Base-by-base conservation (phyloP, 2,797 vertebrate genomes). In the Acipenser ruthenus region DNA sequence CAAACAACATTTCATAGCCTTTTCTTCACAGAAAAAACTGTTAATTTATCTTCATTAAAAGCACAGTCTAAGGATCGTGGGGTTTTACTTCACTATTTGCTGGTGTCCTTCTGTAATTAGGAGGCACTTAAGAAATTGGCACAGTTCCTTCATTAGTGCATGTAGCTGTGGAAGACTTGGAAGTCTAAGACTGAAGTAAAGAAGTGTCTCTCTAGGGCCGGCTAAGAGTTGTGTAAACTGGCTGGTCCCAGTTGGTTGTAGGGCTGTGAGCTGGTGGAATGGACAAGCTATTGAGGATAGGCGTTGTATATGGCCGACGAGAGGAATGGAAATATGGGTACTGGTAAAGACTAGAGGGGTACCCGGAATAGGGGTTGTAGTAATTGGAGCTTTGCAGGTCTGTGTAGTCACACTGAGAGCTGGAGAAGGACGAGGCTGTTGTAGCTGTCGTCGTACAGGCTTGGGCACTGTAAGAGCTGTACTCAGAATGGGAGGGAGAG, bases 241-340 rank as follows among this genome's bases (percentile, higher is more conserved):
- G 95, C 85, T 97, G 95, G 73, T 99, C 97, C 97, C 96, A 99
- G 87, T 85, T 93, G 50, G 93, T 75, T 0, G 85, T 83, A 67
- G 97, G 95, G 83, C 95, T 97, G 88, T 98, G 97, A 49, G 93
- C 82, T 0, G 94, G 90, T 0, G 93, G 94, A 83, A 95, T 90
- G 65, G 93, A 90, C 70, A 98, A 79, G 71, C 93, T 91, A 15
- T 94, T 95, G 69, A 98, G 93, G 84, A 97, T 93, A 0, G 95
- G 93, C 0, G 91, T 92, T 60, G 93, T 82, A 0, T 98, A 98
- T 58, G 95, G 86, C 6, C 96, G 89, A 68, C 95, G 87, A 4
- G 95, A 93, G 0, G 95, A 95, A 80, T 97, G 96, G 79, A 97
- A 97, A 74, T 97, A 97, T 0, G 94, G 95, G 71, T 97, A 97